A percentile compares a stretch with the other conserved stretches of the same genome.
Evolutionary conservation across 2,113 vertebrate genomes (phyloP).

Genomic region (Oplegnathus fasciatus): DNA sequence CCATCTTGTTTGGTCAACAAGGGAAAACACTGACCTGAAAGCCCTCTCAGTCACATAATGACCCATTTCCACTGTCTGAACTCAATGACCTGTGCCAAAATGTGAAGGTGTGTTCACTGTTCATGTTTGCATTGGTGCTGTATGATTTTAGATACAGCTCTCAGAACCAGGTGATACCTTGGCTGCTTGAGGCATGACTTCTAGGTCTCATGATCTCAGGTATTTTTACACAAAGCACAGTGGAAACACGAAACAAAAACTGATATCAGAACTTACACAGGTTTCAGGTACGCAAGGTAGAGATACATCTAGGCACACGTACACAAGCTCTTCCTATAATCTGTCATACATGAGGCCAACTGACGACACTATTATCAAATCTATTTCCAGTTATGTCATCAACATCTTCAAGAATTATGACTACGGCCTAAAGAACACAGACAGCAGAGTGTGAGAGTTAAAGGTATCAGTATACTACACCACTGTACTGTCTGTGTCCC

Average conservation of each 20-base stretch:
- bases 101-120: neutral
- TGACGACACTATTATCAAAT: neutral
- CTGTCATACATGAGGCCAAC: neutral
- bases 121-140: neutral
- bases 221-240: neutral
- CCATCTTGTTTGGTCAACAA: conserved; percentile 12
- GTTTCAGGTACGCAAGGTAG: neutral
- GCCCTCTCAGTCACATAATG: conserved; percentile 27
- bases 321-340: neutral
- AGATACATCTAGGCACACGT: neutral
- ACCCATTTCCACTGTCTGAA: conserved; percentile 18
- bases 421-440: neutral
- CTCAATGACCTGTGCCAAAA: conserved; percentile 25
- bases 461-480: neutral
- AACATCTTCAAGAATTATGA: neutral
- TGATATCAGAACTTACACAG: neutral
- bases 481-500: neutral
- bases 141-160: neutral
- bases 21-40: conserved; percentile 2
- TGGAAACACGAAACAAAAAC: neutral
- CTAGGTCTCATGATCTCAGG: neutral
- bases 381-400: neutral
- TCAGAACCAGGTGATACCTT: neutral
- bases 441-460: neutral
- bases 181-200: neutral